These are phyloP conservation scores for Xylocopa sonorina DNA, from an alignment of 1,140 invertebrate species.

Conservation along the genomic window DNA sequence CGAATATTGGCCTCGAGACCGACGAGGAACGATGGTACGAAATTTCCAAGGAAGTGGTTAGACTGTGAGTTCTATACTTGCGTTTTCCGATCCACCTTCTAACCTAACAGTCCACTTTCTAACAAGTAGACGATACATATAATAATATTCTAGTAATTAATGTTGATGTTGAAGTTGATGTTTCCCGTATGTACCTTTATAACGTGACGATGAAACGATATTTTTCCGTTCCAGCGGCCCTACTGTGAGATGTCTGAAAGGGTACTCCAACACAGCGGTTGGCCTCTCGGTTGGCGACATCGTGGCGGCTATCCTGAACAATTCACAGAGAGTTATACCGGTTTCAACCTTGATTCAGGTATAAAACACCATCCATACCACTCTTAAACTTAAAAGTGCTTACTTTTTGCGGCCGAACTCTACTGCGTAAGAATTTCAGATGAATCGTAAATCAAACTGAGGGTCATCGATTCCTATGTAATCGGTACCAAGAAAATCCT, in stretches of 20 bases:
- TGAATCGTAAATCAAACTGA: background rate
- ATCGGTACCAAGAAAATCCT: background rate
- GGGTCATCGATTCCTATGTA: too few relatives aligned
- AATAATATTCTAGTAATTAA: too few relatives aligned
- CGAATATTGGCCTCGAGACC: constrained; percentile 81
- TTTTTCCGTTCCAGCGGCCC: constrained; percentile 74
- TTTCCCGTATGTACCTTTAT: too few relatives aligned
- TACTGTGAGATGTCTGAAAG: constrained; percentile 83
- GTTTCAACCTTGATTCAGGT: constrained; percentile 84
- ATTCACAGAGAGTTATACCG: constrained; percentile 81
- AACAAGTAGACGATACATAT: too few relatives aligned
- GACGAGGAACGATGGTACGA: constrained; percentile 83
- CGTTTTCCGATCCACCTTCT: too few relatives aligned
- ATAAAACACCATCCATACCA: constrained; percentile 31
- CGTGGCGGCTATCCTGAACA: constrained; percentile 80
- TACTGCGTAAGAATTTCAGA: background rate
- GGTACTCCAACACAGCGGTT: constrained; percentile 83
- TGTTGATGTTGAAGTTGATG: too few relatives aligned
- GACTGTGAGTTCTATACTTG: constrained; percentile 75
- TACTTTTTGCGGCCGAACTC: too few relatives aligned
- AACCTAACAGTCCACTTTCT: too few relatives aligned
- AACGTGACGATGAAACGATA: background rate
- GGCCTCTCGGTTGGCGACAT: constrained; percentile 83
- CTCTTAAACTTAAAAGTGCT: background rate
- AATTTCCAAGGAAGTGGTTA: constrained; percentile 82